phyloP scores from a whole-genome alignment of 2,113 vertebrate genomes.

The Prunella fulvescens region DNA sequence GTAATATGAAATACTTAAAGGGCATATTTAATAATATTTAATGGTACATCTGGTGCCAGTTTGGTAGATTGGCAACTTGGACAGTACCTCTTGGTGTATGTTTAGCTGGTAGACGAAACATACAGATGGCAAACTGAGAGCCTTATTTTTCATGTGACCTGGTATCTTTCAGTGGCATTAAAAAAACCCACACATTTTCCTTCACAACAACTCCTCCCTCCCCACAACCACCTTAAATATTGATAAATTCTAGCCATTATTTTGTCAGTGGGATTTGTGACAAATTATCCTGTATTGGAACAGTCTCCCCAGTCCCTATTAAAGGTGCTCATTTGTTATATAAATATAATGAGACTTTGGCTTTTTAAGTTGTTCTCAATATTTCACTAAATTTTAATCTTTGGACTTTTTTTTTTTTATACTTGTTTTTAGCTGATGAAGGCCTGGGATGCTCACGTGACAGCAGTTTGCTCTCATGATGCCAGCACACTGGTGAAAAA shows the following conservation, averaged over 20 bases:
- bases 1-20: not conserved
- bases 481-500: conserved; percentile 80
- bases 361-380: not conserved
- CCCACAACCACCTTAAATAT: not conserved
- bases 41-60: not conserved
- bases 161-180: not conserved
- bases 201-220: not conserved
- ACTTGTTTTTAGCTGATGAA: conserved; percentile 82
- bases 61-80: not conserved
- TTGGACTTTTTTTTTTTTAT: not conserved
- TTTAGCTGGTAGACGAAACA: not conserved
- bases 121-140: not conserved
- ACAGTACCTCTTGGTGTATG: not conserved
- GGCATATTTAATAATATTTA: not conserved
- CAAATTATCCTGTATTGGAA: not conserved
- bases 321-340: not conserved
- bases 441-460: conserved; percentile 91
- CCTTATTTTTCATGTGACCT: not conserved
- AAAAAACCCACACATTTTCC: not conserved
- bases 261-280: not conserved
- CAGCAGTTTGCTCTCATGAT: conserved; percentile 90
- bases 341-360: not conserved
- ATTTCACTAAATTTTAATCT: not conserved
- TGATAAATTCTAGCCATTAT: not conserved
- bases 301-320: not conserved